Percentiles rank a stretch among this genome's conserved stretches.
These are phyloP conservation scores for Athalia circularis DNA, from an alignment of 2,888 invertebrate genomes.

Conservation along the genomic window DNA sequence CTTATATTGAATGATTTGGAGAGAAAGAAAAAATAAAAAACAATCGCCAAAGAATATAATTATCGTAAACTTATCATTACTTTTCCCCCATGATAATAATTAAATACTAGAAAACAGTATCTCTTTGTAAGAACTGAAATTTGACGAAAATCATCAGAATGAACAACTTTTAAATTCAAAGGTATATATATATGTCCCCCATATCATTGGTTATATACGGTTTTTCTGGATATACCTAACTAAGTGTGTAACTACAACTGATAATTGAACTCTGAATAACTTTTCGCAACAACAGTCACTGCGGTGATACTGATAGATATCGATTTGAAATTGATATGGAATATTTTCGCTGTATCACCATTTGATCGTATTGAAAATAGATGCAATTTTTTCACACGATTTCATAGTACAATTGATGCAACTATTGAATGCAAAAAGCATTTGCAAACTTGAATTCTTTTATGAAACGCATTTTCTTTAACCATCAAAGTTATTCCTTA, in stretches of 20 bases:
- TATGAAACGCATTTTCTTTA: neutral
- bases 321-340: neutral
- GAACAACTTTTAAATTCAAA: constrained; percentile 12
- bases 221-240: no score
- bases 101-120: constrained; percentile 35
- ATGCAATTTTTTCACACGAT: neutral
- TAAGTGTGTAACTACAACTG: no score
- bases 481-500: neutral
- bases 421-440: neutral
- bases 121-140: constrained; percentile 1
- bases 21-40: neutral
- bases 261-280: neutral
- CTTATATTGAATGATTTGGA: neutral
- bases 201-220: no score
- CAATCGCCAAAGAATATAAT: neutral
- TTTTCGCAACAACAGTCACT: neutral
- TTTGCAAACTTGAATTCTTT: constrained; percentile 11
- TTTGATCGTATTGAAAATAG: neutral
- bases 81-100: constrained; percentile 5
- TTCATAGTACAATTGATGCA: constrained; percentile 1
- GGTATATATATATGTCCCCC: neutral
- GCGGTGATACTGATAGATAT: neutral
- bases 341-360: neutral
- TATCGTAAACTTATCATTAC: constrained; percentile 29
- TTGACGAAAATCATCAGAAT: constrained; percentile 11